These are phyloP conservation scores for Plemyria rubiginata DNA, from an alignment of 2,888 invertebrate species.

Conservation along the genomic window DNA sequence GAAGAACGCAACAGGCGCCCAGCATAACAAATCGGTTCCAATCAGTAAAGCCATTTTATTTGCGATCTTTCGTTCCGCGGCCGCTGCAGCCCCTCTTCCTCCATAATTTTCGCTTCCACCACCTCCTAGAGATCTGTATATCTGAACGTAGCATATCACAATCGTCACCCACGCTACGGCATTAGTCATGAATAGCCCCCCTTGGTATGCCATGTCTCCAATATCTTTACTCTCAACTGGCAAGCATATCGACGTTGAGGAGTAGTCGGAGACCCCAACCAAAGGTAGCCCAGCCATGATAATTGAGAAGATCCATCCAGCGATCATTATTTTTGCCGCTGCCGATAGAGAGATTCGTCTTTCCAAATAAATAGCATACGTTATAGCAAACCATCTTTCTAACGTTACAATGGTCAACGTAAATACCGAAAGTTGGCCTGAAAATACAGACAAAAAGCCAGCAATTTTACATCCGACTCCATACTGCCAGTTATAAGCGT, in stretches of 20 bases:
- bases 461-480: slow-evolving; percentile 93
- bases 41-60: slow-evolving; percentile 96
- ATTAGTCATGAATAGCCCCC: slow-evolving; percentile 89
- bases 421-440: slow-evolving; percentile 94
- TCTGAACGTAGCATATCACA: slow-evolving; percentile 93
- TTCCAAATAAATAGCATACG: slow-evolving; percentile 92
- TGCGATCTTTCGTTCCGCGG: slow-evolving; percentile 90
- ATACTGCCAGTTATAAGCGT: slow-evolving; percentile 95
- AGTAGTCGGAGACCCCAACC: slow-evolving; percentile 93
- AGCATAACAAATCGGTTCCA: slow-evolving; percentile 93
- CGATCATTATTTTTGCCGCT: slow-evolving; percentile 90
- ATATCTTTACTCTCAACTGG: slow-evolving; percentile 92
- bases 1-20: slow-evolving; percentile 96
- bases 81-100: slow-evolving; percentile 85
- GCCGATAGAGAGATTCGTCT: slow-evolving; percentile 89
- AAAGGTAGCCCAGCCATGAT: slow-evolving; percentile 92
- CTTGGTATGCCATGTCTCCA: slow-evolving; percentile 90
- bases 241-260: slow-evolving; percentile 93
- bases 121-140: slow-evolving; percentile 91
- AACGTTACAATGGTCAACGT: slow-evolving; percentile 94
- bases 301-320: slow-evolving; percentile 92
- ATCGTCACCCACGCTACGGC: slow-evolving; percentile 93
- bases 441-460: slow-evolving; percentile 94
- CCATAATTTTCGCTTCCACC: slow-evolving; percentile 89
- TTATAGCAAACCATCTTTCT: slow-evolving; percentile 94